Base-by-base conservation (phyloP, 92 coral and sea anemone genomes). In the Palythoa heliodiscus region DNA sequence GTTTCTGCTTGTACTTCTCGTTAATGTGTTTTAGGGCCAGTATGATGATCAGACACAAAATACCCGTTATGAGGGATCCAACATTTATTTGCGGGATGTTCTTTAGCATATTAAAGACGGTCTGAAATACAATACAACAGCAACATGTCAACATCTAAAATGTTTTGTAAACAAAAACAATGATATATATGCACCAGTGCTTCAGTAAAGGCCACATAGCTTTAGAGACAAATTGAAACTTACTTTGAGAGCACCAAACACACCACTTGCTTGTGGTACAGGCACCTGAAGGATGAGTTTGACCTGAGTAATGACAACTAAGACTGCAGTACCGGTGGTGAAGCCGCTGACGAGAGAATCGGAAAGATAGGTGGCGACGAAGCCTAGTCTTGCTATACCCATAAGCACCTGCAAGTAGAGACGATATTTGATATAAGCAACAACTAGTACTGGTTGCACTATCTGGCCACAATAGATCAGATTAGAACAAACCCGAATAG, bases 281-380 rank as follows among this genome's bases (percentile, higher is more conserved):
- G 48, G 86, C 12, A 92, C 78, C 37, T 98, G 98, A 29, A 96
- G 87, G 25, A 94, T 94, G 66, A 89, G 93, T 74, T 91, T 94
- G 50, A 94, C 58, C 87, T 96, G 99, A 75, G 93, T 91, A n/a
- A 89, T 55, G 4, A 96, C 94, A 9, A 96, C 95, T 35, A 92
- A 16, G 15, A 91, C 92, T 50, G 99, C 98, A 63, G 95, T 84
- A 20, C 99, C 99, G 23, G 99, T 92, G n/a, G 99, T 96, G 82
- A 96, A 96, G 39, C 98, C 99, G 86, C 99, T 96, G 89, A 96
- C 87, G 66, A 96, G 82, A 43, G 98, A 98, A 68, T 95, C 95
- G 11, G 99, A 96, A 66, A 96, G 43, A 83, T 89, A 96, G 8
- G 83, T 66, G 13, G 99, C 94, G 71, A 94, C 82, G 75, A 94